These are phyloP conservation scores for Sinocyclocheilus rhinocerous DNA, from an alignment of 2,113 vertebrate genomes.

Conservation along the genomic window DNA sequence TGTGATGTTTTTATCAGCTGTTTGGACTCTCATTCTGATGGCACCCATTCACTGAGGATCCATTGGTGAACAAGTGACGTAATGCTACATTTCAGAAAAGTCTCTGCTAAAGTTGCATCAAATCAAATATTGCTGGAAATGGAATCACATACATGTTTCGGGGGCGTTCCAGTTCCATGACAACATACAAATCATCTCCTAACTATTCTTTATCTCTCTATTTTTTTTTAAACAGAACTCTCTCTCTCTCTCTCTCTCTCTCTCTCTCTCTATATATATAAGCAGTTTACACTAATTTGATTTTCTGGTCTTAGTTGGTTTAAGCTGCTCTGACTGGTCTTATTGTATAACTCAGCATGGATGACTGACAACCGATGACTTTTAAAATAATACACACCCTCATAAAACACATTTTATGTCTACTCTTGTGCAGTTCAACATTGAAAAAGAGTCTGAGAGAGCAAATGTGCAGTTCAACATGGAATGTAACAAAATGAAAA, in stretches of 20 bases:
- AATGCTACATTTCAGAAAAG: not conserved
- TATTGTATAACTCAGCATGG: not conserved
- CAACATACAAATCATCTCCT: not conserved
- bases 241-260: not conserved
- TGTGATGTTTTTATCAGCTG: not conserved
- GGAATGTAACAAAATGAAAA: constrained; percentile 31
- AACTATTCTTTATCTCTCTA: not conserved
- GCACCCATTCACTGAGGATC: not conserved
- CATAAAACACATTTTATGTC: not conserved
- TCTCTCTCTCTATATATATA: not conserved
- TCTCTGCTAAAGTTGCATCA: constrained; percentile 20
- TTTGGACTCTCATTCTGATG: not conserved
- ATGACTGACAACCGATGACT: not conserved
- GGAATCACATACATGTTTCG: not conserved
- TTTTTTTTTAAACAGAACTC: not conserved
- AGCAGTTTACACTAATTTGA: not conserved
- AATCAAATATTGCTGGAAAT: constrained; percentile 30
- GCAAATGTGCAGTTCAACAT: constrained; percentile 13
- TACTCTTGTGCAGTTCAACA: not conserved
- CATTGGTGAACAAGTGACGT: too few species aligned
- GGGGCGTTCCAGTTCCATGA: not conserved
- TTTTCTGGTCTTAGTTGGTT: not conserved
- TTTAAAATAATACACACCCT: not conserved
- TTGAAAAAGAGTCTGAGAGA: not conserved
- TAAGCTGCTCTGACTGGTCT: too few species aligned